A percentile compares a stretch with the other conserved stretches of the same genome.
Conservation (phyloP, 2,888 invertebrate genomes). For the Heliconius aoede region DNA sequence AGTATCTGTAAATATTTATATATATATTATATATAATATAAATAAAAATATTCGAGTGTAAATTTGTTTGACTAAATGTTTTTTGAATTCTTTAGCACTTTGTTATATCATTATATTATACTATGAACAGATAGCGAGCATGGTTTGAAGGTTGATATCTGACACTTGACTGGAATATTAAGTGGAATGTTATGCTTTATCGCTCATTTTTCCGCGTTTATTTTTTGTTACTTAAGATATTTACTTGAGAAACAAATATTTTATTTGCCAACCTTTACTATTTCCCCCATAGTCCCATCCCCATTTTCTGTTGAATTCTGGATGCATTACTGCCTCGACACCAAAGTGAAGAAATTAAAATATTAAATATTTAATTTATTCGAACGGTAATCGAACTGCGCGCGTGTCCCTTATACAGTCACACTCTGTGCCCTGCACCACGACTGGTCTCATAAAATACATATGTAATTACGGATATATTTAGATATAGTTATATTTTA, state of each 20-base stretch:
- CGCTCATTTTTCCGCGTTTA: not conserved
- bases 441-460: too few species aligned
- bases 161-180: slow-evolving; percentile 25
- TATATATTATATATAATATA: slow-evolving; percentile 1
- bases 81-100: slow-evolving; percentile 20
- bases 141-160: slow-evolving; percentile 21
- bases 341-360: too few species aligned
- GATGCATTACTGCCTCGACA: too few species aligned
- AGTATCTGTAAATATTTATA: not conserved
- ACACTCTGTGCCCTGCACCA: too few species aligned
- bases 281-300: too few species aligned
- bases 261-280: not conserved
- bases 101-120: slow-evolving; percentile 11
- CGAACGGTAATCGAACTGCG: too few species aligned
- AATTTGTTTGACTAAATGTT: not conserved
- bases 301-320: too few species aligned
- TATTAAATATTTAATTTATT: too few species aligned
- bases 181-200: not conserved
- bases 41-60: not conserved
- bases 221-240: slow-evolving; percentile 11
- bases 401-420: too few species aligned
- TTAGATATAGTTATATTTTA: too few species aligned
- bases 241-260: not conserved
- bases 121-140: slow-evolving; percentile 17
- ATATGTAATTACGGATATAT: too few species aligned